phyloP scores from a whole-genome alignment of 1,140 invertebrate species.

The Diuraphis noxia region DNA sequence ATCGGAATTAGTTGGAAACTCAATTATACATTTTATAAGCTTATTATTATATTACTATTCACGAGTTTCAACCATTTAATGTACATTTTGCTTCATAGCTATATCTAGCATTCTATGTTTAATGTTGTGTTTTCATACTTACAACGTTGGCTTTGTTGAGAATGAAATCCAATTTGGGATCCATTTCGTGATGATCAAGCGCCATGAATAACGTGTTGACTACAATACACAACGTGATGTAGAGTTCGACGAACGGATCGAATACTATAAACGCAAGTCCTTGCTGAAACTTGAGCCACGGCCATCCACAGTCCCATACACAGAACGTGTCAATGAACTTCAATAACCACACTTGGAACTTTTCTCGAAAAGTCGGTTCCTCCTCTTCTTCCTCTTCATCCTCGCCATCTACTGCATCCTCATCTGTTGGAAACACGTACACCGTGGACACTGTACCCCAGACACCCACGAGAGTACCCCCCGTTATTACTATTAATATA shows the following conservation, averaged over 20 bases:
- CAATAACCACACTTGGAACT: slow-evolving; percentile 72
- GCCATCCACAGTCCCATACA: slow-evolving; percentile 94
- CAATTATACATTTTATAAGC: not conserved
- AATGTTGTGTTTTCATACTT: slow-evolving; percentile 63
- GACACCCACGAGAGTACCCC: slow-evolving; percentile 51
- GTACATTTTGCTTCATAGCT: not conserved
- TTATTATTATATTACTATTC: not conserved
- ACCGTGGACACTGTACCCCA: slow-evolving; percentile 73
- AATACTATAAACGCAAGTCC: slow-evolving; percentile 90
- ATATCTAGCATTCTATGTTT: not conserved
- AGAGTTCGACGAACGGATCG: slow-evolving; percentile 96
- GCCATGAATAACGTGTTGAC: slow-evolving; percentile 99
- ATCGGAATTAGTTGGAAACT: not conserved
- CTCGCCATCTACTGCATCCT: slow-evolving; percentile 72
- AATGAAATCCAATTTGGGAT: slow-evolving; percentile 80
- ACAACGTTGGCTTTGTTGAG: slow-evolving; percentile 93
- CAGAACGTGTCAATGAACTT: slow-evolving; percentile 90
- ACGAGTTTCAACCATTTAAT: not conserved
- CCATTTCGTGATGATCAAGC: slow-evolving; percentile 93
- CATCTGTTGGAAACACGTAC: slow-evolving; percentile 88
- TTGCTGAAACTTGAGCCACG: slow-evolving; percentile 89
- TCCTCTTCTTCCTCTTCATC: slow-evolving; percentile 70
- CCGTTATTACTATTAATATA: slow-evolving; percentile 54
- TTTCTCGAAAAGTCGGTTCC: slow-evolving; percentile 86
- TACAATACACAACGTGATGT: slow-evolving; percentile 97